Percentiles rank a stretch among this genome's conserved stretches.
These are phyloP conservation scores for Caracal caracal DNA, from an alignment of 2,113 vertebrate species.

Conservation along the genomic window DNA sequence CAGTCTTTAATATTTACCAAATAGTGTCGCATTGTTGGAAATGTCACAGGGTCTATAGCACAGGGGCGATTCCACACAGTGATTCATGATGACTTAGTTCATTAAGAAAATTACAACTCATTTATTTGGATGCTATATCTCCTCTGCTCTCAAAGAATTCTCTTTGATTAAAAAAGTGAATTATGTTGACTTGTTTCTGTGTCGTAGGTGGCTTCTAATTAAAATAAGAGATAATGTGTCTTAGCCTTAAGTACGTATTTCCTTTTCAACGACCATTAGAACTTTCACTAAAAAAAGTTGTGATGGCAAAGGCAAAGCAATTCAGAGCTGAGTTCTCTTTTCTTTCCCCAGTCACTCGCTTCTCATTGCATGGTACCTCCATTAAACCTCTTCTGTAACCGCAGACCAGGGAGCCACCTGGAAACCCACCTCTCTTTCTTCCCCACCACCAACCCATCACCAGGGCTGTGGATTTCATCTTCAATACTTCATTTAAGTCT, in stretches of 20 bases:
- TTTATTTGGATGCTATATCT: slow-evolving; percentile 74
- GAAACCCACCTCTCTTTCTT: background rate
- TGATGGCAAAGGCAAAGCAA: background rate
- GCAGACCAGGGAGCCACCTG: background rate
- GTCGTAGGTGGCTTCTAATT: slow-evolving; percentile 60
- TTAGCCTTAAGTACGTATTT: slow-evolving; percentile 12
- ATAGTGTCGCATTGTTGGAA: slow-evolving; percentile 82
- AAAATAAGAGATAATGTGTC: slow-evolving; percentile 60
- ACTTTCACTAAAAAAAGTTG: background rate
- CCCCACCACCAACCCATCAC: no score
- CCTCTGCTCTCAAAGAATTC: slow-evolving; percentile 72
- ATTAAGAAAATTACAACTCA: slow-evolving; percentile 81
- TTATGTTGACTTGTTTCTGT: slow-evolving; percentile 66
- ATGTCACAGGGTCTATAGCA: slow-evolving; percentile 70
- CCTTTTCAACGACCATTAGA: background rate
- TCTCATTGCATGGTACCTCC: background rate
- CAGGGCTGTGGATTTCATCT: background rate
- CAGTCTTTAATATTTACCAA: slow-evolving; percentile 80
- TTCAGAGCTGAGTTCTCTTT: background rate
- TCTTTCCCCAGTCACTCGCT: rapidly evolving
- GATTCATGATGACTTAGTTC: slow-evolving; percentile 82
- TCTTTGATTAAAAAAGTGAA: slow-evolving; percentile 68
- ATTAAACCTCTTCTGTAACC: background rate
- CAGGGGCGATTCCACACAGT: slow-evolving; percentile 62
- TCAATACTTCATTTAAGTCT: background rate